Conservation (phyloP, 2,888 invertebrate genomes). For the Idaea aversata region DNA sequence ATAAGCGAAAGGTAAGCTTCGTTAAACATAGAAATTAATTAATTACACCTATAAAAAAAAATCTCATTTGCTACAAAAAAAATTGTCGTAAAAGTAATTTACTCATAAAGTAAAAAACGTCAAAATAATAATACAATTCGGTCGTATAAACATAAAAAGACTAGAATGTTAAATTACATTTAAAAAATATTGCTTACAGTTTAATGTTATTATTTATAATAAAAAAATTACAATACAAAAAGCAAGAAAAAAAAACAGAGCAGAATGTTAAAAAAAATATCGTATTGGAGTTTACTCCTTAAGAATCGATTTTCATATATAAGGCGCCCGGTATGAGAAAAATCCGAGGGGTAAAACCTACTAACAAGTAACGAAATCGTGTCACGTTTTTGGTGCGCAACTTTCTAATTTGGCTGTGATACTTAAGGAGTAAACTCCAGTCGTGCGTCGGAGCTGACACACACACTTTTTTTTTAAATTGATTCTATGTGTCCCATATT, state of each 20-base stretch:
- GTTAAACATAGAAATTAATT: neutral
- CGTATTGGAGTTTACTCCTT: too few relatives aligned
- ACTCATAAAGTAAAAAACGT: slow-evolving; percentile 32
- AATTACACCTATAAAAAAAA: slow-evolving; percentile 18
- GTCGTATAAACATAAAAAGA: slow-evolving; percentile 64
- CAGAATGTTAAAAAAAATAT: slow-evolving; percentile 14
- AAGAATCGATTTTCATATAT: too few relatives aligned
- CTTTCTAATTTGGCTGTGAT: too few relatives aligned
- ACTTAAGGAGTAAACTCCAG: too few relatives aligned
- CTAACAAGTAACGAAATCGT: too few relatives aligned
- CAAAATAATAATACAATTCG: slow-evolving; percentile 60
- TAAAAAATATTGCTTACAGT: slow-evolving; percentile 44
- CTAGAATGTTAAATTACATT: slow-evolving; percentile 69
- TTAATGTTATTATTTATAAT: slow-evolving; percentile 36
- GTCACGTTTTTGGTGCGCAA: too few relatives aligned
- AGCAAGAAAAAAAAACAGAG: slow-evolving; percentile 22
- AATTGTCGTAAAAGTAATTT: slow-evolving; percentile 34
- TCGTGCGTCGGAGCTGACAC: too few relatives aligned
- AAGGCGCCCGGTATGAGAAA: too few relatives aligned
- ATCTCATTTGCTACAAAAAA: slow-evolving; percentile 33
- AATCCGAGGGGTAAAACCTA: too few relatives aligned
- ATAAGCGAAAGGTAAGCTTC: slow-evolving; percentile 5
- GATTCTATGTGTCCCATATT: too few relatives aligned
- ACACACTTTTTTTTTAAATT: neutral
- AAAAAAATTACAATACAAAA: slow-evolving; percentile 9